Conservation (phyloP, 2,113 vertebrate species). For the Sarotherodon lohbergeri region DNA sequence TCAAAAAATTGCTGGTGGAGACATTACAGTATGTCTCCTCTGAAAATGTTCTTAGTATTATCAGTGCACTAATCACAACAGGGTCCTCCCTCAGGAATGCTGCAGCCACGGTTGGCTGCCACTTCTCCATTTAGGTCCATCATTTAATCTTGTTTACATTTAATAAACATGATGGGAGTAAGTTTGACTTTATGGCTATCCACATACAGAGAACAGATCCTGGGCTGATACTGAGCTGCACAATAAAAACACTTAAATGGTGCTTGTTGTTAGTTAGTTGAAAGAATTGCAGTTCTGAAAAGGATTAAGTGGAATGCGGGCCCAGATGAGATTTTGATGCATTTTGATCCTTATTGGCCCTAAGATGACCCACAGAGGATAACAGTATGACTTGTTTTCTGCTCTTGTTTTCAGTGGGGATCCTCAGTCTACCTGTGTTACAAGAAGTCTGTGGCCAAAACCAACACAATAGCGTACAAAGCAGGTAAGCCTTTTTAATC, state of each 20-base stretch:
- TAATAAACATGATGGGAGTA: neutral
- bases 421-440: slow-evolving; percentile 95
- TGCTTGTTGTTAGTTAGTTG: neutral
- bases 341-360: neutral
- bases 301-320: neutral
- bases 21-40: neutral
- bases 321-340: neutral
- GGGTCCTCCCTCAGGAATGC: neutral
- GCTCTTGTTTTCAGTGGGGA: slow-evolving; percentile 82
- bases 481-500: slow-evolving; percentile 78
- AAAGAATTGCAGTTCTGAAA: neutral
- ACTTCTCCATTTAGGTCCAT: neutral
- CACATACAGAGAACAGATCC: neutral
- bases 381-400: neutral
- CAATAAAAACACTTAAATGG: neutral
- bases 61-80: neutral
- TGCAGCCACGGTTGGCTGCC: neutral
- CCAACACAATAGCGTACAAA: slow-evolving; percentile 96
- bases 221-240: neutral
- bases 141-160: neutral
- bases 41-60: neutral
- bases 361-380: neutral
- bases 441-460: slow-evolving; percentile 98
- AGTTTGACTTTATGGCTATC: neutral
- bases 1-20: neutral